These are phyloP conservation scores for Heliconius ethilla DNA, from an alignment of 2,888 invertebrate species.

Conservation along the genomic window DNA sequence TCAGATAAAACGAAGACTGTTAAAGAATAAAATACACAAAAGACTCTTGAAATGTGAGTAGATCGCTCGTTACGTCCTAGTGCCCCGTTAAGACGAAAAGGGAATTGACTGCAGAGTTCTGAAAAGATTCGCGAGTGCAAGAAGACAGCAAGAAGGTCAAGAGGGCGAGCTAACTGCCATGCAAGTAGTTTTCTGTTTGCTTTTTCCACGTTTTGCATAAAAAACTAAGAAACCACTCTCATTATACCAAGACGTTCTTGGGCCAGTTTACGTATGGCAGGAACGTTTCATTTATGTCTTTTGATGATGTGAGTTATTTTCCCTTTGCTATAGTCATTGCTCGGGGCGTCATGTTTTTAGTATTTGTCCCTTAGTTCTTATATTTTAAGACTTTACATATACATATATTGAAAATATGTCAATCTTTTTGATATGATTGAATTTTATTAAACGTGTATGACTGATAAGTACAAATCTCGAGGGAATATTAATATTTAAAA, in stretches of 20 bases:
- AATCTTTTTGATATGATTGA: background rate
- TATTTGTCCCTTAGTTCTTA: background rate
- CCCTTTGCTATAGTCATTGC: background rate
- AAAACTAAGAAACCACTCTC: slow-evolving; percentile 25
- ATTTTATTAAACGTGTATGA: no score
- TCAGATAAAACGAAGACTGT: background rate
- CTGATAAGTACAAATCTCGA: no score
- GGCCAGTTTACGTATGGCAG: slow-evolving; percentile 18
- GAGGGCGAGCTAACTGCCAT: slow-evolving; percentile 23
- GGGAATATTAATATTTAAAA: no score
- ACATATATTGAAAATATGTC: background rate
- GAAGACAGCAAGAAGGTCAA: slow-evolving; percentile 19
- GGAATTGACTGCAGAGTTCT: slow-evolving; percentile 21
- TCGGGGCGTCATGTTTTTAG: background rate
- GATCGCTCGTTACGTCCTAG: slow-evolving; percentile 33
- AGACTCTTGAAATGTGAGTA: background rate
- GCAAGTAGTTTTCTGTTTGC: slow-evolving; percentile 5
- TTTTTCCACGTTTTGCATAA: slow-evolving; percentile 22
- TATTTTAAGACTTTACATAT: background rate
- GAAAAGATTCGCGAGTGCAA: slow-evolving; percentile 23
- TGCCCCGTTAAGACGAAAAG: slow-evolving; percentile 24
- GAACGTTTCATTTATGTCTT: slow-evolving; percentile 14
- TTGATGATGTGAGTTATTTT: background rate
- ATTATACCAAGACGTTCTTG: slow-evolving; percentile 26
- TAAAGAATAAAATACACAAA: background rate